Base-by-base conservation (phyloP, 2,113 vertebrate species). In the Dissostichus mawsoni region DNA sequence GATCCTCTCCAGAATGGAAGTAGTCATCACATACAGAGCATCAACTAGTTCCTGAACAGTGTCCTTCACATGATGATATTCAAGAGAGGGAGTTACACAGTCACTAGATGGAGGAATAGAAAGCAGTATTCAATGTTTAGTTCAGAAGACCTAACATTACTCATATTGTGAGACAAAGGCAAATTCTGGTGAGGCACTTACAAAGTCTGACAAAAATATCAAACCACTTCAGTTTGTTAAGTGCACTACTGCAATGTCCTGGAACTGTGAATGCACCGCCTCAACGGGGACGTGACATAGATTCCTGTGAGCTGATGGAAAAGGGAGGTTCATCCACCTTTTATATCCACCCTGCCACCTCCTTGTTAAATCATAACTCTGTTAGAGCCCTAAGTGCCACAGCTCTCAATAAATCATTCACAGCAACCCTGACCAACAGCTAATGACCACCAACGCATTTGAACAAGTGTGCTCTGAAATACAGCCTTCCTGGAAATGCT, bases 381-480 rank as follows among this genome's bases (percentile, higher is more conserved):
- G 36, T 56, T 33, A 33, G 53, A 69, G 74, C 52, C 25, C 10
- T 6, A 47, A 68, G 53, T 58, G 63, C 25, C 62, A 14, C 68
- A 52, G 59, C 74, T 78, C 56, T 23, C 33, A 56, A 74, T 80
- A 50, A 82, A 80, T 82, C 52, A 61, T 82, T 79, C 52, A 56
- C 47, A 64, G 68, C 51, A 33, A 50, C 69, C 53, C 10, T 3
- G 16, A 62, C 48, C 10, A 57, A 58, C 13, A 57, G 47, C 29
- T 66, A 82, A 76, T 74, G 68, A 69, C 69, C 23, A 51, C 59
- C 36, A 74, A 82, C 62, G 51, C 44, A 67, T 29, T 41, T 41
- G 29, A 50, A 67, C 64, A 63, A 47, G 44, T 41, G 67, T 66
- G 59, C 53, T 29, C 29, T 72, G 56, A 67, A 58, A 70, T 2